Evolutionary conservation across 2,888 invertebrate genomes (phyloP), one percentile per base, ranked within the genome.

Genomic region (Netelia virgata): DNA sequence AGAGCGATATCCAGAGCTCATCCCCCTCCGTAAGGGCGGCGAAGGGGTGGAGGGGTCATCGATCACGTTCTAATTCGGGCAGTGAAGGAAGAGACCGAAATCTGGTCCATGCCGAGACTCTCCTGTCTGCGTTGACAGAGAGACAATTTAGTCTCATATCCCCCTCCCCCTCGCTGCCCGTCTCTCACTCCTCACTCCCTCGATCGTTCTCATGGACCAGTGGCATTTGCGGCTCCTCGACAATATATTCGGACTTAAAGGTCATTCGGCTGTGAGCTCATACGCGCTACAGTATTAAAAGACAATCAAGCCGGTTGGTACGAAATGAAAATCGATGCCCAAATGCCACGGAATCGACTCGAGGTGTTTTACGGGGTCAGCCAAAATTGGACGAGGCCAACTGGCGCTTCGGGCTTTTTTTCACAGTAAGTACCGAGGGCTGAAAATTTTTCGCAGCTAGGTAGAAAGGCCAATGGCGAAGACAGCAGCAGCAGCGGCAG

Each of bases 31-130:
- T 28, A 28, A 28, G 28, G 63, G 61, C 1, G 11, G 16, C 1
- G 11, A 11, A 18, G 47, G n/a, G 36, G 28, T 5, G 50, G 55
- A 20, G 1, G 61, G 80, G 73, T 78, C 84, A 86, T 86, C 86
- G 81, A 86, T 86, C 86, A 86, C 69, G 86, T 75, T 84, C 81
- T 70, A 86, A 81, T 81, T 84, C 77, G 57, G 70, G 82, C 66
- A 75, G 59, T 53, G 66, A 61, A 59, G 74, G 74, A 84, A 75
- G 59, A 23, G 57, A 70, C 55, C 47, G 70, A 75, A 79, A 84
- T 84, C 63, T 36, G 57, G 70, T 70, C 64, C 69, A 63, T 20
- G 53, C 43, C 28, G 59, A 64, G 57, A 53, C 20, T 36, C 28
- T 11, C 16, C 28, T 53, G 66, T 84, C 53, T 68, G 63, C 61